Conservation (phyloP, 2,888 invertebrate genomes). For the Andrena chrysosceles region DNA sequence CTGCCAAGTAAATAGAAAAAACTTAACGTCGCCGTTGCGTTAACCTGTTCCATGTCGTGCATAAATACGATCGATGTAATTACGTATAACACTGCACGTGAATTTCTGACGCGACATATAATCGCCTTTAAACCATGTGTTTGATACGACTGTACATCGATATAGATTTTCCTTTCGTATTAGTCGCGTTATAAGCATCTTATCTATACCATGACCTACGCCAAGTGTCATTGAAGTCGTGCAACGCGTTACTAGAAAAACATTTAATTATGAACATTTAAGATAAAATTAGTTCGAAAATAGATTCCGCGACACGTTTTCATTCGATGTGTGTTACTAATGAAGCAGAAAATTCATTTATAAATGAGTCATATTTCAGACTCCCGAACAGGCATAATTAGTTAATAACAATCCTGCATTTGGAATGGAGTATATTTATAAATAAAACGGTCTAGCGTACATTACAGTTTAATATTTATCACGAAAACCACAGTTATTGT, state of each 20-base stretch:
- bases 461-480: too few species aligned
- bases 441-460: too few species aligned
- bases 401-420: too few species aligned
- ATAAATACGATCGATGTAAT: conserved; percentile 29
- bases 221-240: neutral
- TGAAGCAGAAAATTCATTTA: too few species aligned
- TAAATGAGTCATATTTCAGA: too few species aligned
- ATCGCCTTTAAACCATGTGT: conserved; percentile 4
- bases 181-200: neutral
- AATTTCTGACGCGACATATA: conserved; percentile 34
- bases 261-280: neutral
- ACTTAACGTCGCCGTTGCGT: neutral
- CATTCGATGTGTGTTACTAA: too few species aligned
- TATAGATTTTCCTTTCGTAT: neutral
- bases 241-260: neutral
- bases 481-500: too few species aligned
- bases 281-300: too few species aligned
- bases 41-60: neutral
- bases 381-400: too few species aligned
- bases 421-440: too few species aligned
- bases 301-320: too few species aligned
- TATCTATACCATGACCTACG: neutral
- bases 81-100: conserved; percentile 33
- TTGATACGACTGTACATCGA: conserved; percentile 6
- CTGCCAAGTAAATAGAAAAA: neutral